Evolutionary conservation across 1,140 invertebrate species (phyloP).

Genomic region (Ridgeia piscesae): DNA sequence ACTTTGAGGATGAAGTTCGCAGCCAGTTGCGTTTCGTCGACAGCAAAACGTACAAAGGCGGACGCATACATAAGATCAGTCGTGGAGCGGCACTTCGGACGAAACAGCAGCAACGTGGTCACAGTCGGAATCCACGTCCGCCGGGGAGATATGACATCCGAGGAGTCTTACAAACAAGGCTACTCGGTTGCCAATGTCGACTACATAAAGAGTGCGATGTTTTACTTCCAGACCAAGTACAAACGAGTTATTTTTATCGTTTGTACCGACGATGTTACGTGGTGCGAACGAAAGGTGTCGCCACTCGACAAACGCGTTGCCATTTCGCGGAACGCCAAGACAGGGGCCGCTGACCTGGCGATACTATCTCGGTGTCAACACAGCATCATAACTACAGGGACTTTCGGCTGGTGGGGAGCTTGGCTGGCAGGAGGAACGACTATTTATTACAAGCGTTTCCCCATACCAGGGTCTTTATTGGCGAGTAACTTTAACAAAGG

Average conservation of each 20-base stretch:
- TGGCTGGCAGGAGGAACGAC: conserved; percentile 35
- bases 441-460: conserved; percentile 32
- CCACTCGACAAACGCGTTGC: neutral
- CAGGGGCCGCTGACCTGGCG: conserved; percentile 62
- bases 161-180: conserved; percentile 23
- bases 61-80: neutral
- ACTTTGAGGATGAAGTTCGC: conserved; percentile 12
- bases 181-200: conserved; percentile 30
- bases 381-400: conserved; percentile 33
- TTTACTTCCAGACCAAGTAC: conserved; percentile 31
- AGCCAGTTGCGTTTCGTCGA: conserved; percentile 9
- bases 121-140: conserved; percentile 28
- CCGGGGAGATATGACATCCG: conserved; percentile 21
- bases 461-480: neutral
- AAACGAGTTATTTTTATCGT: conserved; percentile 37
- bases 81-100: neutral
- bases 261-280: conserved; percentile 37
- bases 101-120: neutral
- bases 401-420: conserved; percentile 39
- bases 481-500: conserved; percentile 11
- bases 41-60: neutral
- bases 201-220: conserved; percentile 36
- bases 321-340: neutral
- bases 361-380: conserved; percentile 60
- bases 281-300: conserved; percentile 28